Percentiles rank a stretch among this genome's conserved stretches.
Conservation (phyloP, 1,140 invertebrate genomes). For the Neodiprion fabricii region DNA sequence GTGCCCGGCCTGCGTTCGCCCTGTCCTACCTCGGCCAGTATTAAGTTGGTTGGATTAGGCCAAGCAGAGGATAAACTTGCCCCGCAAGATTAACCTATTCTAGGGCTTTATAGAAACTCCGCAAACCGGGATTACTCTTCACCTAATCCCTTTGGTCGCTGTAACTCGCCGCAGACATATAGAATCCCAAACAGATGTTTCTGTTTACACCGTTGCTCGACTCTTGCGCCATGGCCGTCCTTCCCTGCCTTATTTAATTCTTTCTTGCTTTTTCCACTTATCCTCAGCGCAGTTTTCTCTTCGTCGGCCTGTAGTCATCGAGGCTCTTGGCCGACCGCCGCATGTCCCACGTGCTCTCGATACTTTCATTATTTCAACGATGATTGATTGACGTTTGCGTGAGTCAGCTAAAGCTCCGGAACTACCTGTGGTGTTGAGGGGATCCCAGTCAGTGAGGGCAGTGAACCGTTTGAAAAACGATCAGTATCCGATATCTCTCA, state of each 20-base stretch:
- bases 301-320: neutral
- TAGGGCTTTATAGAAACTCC: constrained; percentile 47
- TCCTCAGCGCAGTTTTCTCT: constrained; percentile 9
- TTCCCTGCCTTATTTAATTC: neutral
- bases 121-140: constrained; percentile 41
- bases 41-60: constrained; percentile 49
- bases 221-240: neutral
- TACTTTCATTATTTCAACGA: constrained; percentile 33
- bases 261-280: neutral
- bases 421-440: neutral
- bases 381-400: constrained; percentile 37
- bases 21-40: constrained; percentile 34
- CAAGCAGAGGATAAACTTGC: constrained; percentile 44
- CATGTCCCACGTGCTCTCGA: constrained; percentile 20
- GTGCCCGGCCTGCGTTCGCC: neutral
- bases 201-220: constrained; percentile 36
- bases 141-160: constrained; percentile 34
- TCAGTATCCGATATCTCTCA: neutral
- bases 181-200: constrained; percentile 51
- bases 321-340: constrained; percentile 15
- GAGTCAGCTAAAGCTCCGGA: neutral
- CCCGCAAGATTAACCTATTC: constrained; percentile 52
- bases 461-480: constrained; percentile 7
- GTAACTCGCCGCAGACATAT: constrained; percentile 37
- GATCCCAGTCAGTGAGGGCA: neutral